These are phyloP conservation scores for Andrena trimmerana DNA, from an alignment of 2,888 invertebrate genomes.

Conservation along the genomic window DNA sequence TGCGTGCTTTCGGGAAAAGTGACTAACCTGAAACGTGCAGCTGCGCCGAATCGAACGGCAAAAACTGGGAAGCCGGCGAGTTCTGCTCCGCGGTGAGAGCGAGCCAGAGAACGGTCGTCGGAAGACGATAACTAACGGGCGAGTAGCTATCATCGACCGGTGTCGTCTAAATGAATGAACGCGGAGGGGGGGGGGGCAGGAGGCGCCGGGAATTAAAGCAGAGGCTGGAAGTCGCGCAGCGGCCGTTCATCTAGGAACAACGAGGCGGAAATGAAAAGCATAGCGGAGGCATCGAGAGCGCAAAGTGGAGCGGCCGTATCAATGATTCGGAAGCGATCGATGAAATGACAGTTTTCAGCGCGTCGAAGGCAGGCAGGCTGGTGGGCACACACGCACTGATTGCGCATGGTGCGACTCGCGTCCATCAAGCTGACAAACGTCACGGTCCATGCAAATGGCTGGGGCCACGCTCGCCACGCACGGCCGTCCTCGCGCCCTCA, in stretches of 20 bases:
- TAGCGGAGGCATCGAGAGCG: constrained; percentile 29
- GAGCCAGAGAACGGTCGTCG: not conserved
- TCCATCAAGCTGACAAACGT: constrained; percentile 57
- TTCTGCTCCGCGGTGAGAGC: not conserved
- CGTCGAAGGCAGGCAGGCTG: constrained; percentile 9
- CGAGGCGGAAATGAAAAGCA: constrained; percentile 35
- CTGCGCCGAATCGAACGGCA: constrained; percentile 11
- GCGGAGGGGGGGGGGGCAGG: too few species aligned
- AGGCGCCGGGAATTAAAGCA: constrained; percentile 28
- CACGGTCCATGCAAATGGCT: constrained; percentile 48
- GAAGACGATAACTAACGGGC: not conserved
- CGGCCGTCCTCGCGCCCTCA: not conserved
- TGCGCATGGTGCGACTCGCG: constrained; percentile 49
- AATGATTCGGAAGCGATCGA: constrained; percentile 53
- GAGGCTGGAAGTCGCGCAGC: constrained; percentile 14
- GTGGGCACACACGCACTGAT: constrained; percentile 28
- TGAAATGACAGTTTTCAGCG: constrained; percentile 51
- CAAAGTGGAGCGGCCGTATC: constrained; percentile 31
- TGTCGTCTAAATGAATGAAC: constrained; percentile 13
- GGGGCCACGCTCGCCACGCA: constrained; percentile 4
- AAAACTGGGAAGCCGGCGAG: not conserved
- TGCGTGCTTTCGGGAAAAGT: not conserved
- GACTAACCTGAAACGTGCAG: not conserved
- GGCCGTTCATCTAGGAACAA: constrained; percentile 23
- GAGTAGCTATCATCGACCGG: not conserved